These are phyloP conservation scores for Eupithecia inturbata DNA, from an alignment of 2,888 invertebrate species.

Conservation along the genomic window DNA sequence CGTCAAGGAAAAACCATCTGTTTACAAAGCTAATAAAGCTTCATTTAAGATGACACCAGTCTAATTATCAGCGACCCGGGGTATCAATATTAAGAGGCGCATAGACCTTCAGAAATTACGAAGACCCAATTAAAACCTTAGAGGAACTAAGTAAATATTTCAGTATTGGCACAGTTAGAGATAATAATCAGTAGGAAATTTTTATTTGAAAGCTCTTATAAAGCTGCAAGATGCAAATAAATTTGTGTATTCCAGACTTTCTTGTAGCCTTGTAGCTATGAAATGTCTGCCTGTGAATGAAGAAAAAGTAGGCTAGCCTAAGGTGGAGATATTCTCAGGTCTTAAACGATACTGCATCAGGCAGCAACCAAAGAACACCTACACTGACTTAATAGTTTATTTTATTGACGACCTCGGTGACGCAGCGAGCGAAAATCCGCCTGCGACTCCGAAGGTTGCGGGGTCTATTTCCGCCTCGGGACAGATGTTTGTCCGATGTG, in stretches of 20 bases:
- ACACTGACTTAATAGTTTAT: too few relatives aligned
- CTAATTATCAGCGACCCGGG: constrained; percentile 14
- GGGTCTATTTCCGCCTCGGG: too few relatives aligned
- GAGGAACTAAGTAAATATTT: constrained; percentile 76
- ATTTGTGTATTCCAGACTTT: not conserved
- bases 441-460: too few relatives aligned
- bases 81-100: constrained; percentile 55
- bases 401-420: too few relatives aligned
- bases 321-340: too few relatives aligned
- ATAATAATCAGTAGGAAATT: not conserved
- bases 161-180: constrained; percentile 59
- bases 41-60: constrained; percentile 11
- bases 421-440: too few relatives aligned
- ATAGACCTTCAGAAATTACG: constrained; percentile 52
- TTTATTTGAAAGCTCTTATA: not conserved
- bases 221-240: not conserved
- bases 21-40: constrained; percentile 4
- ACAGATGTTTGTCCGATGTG: too few relatives aligned
- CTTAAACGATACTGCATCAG: too few relatives aligned
- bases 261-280: not conserved
- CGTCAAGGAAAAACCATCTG: not conserved
- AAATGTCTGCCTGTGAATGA: too few relatives aligned
- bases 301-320: too few relatives aligned
- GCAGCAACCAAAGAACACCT: too few relatives aligned
- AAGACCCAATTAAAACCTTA: constrained; percentile 77